These are phyloP conservation scores for Brotula barbata DNA, from an alignment of 2,797 vertebrate genomes.

Conservation along the genomic window DNA sequence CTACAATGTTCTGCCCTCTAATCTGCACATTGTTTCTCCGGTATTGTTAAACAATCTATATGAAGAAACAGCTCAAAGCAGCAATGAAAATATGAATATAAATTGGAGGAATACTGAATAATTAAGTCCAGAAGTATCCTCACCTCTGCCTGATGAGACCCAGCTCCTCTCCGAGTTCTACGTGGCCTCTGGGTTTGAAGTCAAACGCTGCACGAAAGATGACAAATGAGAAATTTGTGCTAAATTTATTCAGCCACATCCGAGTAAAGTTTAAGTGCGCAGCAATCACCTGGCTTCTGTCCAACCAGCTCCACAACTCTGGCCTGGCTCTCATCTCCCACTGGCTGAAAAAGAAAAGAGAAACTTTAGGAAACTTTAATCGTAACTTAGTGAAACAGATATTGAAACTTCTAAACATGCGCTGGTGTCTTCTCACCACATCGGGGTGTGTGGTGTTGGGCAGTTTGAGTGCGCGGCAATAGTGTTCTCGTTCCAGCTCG, in stretches of 20 bases:
- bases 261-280: not conserved
- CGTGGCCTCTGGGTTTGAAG: conserved; percentile 84
- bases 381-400: not conserved
- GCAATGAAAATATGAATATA: no score
- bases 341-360: conserved; percentile 74
- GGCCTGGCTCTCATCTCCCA: conserved; percentile 89
- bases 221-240: not conserved
- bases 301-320: conserved; percentile 84
- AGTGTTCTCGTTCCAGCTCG: conserved; percentile 81
- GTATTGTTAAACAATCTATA: no score
- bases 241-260: not conserved
- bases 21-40: no score
- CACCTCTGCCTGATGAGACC: conserved; percentile 90
- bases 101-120: not conserved
- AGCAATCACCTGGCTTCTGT: conserved; percentile 81
- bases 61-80: no score
- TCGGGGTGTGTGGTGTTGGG: conserved; percentile 88
- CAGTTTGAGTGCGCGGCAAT: conserved; percentile 79
- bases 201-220: conserved; percentile 79
- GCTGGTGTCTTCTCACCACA: conserved; percentile 73
- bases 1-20: no score
- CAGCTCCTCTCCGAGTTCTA: conserved; percentile 85
- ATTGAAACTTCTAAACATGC: not conserved
- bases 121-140: conserved; percentile 25
- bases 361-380: not conserved